phyloP scores from a whole-genome alignment of 2,797 vertebrate genomes.

The Pseudocheirus occidentalis region DNA sequence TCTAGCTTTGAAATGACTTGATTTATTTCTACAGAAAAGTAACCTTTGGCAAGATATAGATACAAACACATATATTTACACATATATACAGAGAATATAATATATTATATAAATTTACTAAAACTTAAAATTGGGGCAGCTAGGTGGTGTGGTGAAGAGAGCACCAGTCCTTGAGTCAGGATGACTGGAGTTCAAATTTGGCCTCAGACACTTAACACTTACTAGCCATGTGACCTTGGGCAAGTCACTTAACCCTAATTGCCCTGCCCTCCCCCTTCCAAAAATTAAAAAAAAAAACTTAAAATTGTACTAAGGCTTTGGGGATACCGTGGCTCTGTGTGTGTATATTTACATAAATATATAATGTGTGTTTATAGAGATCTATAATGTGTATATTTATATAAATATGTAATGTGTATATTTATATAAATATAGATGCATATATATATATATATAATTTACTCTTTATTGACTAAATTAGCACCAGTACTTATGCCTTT shows the following conservation, averaged over 20 bases:
- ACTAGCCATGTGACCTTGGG: no score
- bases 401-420: no score
- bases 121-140: not conserved
- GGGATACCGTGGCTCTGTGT: not conserved
- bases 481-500: not conserved
- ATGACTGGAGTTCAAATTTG: no score
- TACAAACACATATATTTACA: not conserved
- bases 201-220: no score
- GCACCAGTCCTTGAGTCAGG: no score
- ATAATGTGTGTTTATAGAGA: no score
- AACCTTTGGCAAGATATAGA: not conserved
- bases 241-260: no score
- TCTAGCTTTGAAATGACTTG: not conserved
- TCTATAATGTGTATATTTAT: no score
- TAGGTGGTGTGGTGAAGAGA: no score
- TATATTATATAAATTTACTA: not conserved
- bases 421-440: not conserved
- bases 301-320: not conserved
- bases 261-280: no score
- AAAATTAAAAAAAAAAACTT: not conserved
- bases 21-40: not conserved
- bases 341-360: not conserved
- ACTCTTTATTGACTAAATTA: not conserved
- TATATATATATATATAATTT: not conserved
- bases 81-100: not conserved